Evolutionary conservation across 2,888 invertebrate genomes (phyloP).

Genomic region (Ormyrus thymus): DNA sequence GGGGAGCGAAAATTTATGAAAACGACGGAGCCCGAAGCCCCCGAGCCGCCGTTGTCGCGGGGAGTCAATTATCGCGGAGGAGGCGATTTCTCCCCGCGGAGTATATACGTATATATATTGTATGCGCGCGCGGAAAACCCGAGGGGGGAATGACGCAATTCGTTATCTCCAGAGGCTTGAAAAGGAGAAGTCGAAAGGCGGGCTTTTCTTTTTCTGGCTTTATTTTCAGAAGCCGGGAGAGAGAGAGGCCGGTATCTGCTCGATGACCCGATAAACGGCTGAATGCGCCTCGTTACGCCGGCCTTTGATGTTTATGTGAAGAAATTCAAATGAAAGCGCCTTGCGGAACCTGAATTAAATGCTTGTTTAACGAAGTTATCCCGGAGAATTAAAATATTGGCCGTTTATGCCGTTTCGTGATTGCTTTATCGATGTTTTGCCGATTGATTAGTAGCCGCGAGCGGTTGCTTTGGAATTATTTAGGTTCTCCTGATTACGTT

Average conservation of each 20-base stretch:
- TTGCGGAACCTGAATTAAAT: constrained; percentile 25
- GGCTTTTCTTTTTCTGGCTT: background rate
- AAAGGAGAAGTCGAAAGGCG: constrained; percentile 22
- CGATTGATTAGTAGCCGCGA: background rate
- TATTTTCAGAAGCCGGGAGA: constrained; percentile 12
- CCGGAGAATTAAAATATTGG: constrained; percentile 18
- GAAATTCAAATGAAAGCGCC: constrained; percentile 20
- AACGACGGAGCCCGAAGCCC: too few species aligned
- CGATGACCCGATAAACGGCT: constrained; percentile 30
- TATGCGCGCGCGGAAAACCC: background rate
- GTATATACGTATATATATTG: background rate
- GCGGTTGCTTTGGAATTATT: background rate
- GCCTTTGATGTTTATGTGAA: background rate
- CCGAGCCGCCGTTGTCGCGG: too few species aligned
- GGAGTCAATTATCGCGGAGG: too few species aligned
- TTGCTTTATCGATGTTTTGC: constrained; percentile 1
- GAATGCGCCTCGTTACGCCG: background rate
- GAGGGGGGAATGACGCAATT: background rate
- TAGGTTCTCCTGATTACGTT: background rate
- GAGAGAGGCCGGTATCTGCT: background rate
- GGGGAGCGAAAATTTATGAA: too few species aligned
- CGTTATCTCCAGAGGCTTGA: constrained; percentile 1
- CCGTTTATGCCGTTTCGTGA: background rate
- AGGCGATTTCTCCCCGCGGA: too few species aligned
- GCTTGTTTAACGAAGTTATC: constrained; percentile 16